These are phyloP conservation scores for Drosophila seguyi DNA, from an alignment of 1,140 invertebrate genomes.

Conservation along the genomic window DNA sequence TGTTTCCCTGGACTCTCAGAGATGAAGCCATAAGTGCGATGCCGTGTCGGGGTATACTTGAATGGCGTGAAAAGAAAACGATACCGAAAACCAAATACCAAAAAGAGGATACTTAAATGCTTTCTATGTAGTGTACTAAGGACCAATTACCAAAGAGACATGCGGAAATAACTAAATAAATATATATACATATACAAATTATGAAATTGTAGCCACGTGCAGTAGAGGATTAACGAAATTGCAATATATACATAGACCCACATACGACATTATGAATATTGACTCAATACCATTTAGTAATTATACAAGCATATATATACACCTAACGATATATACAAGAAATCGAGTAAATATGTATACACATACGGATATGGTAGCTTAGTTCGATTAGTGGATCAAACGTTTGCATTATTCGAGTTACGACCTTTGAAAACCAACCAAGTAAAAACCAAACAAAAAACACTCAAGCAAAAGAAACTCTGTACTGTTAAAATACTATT, in stretches of 20 bases:
- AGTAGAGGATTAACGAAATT: conserved; percentile 55
- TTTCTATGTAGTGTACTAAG: conserved; percentile 83
- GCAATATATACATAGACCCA: conserved; percentile 60
- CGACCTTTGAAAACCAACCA: conserved; percentile 26
- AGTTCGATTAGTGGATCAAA: conserved; percentile 75
- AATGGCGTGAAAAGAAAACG: conserved; percentile 42
- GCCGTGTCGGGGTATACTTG: conserved; percentile 52
- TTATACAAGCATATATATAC: conserved; percentile 66
- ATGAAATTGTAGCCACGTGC: conserved; percentile 38
- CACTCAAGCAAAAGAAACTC: conserved; percentile 17
- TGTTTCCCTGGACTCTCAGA: conserved; percentile 9
- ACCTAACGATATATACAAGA: conserved; percentile 47
- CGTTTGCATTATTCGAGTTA: conserved; percentile 77
- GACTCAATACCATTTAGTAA: conserved; percentile 78
- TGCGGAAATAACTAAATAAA: conserved; percentile 53
- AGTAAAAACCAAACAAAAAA: conserved; percentile 16
- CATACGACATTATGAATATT: conserved; percentile 63
- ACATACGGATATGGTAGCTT: conserved; percentile 56
- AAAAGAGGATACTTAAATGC: conserved; percentile 60
- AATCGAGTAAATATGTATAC: conserved; percentile 49
- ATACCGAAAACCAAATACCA: conserved; percentile 7
- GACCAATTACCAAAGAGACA: conserved; percentile 77
- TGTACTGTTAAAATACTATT: conserved; percentile 61
- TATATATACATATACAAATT: conserved; percentile 34
- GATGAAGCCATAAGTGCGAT: conserved; percentile 48